Evolutionary conservation across 2,888 invertebrate species (phyloP).

Genomic region (Erpobdella octoculata): DNA sequence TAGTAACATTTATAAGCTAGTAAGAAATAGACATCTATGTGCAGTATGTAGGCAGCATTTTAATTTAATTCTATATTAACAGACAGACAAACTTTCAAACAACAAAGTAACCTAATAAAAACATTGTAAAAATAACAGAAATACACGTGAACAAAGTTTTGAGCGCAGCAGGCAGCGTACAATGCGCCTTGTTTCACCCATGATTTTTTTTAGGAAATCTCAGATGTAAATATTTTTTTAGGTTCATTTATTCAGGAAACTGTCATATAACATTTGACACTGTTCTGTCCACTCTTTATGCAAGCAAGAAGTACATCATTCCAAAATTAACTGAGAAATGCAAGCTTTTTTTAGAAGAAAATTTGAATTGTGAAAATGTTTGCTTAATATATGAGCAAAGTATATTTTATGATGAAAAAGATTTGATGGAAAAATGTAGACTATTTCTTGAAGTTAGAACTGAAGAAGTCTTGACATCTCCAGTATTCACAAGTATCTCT

Average conservation of each 20-base stretch:
- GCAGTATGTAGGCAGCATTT: no score
- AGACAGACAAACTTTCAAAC: no score
- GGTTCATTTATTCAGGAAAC: constrained; percentile 63
- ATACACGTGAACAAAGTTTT: no score
- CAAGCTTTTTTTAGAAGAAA: constrained; percentile 59
- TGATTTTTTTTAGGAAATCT: no score
- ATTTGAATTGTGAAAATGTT: constrained; percentile 62
- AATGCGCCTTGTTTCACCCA: no score
- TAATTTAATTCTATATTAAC: no score
- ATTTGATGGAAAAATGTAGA: constrained; percentile 64
- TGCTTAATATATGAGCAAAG: constrained; percentile 40
- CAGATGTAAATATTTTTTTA: constrained; percentile 43
- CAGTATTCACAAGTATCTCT: constrained; percentile 60
- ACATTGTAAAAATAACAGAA: no score
- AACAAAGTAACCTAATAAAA: no score
- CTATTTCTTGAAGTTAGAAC: constrained; percentile 60
- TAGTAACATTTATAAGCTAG: no score
- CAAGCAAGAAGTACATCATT: constrained; percentile 68
- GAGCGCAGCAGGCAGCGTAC: no score
- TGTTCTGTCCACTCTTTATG: constrained; percentile 65
- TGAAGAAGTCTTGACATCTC: constrained; percentile 56
- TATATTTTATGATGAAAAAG: constrained; percentile 43
- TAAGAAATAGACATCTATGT: no score
- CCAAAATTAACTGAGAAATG: constrained; percentile 64
- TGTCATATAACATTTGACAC: constrained; percentile 58